A percentile compares a stretch with the other conserved stretches of the same genome.
phyloP scores from a whole-genome alignment of 1,140 invertebrate species.

The Monomorium pharaonis region DNA sequence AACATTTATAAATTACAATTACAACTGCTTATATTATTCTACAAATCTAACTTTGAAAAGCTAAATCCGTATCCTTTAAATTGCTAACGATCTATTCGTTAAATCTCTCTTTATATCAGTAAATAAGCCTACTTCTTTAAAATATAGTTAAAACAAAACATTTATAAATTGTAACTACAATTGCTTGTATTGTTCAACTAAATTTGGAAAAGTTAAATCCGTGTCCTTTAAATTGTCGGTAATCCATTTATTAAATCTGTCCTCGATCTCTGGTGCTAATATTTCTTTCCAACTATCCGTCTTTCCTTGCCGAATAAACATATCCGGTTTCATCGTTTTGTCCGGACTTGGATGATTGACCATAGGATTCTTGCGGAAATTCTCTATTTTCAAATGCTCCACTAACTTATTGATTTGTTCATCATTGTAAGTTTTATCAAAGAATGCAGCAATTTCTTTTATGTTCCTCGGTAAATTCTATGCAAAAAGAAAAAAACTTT shows the following conservation, averaged over 20 bases:
- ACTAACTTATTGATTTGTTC: conserved; percentile 86
- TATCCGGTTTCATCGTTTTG: background rate
- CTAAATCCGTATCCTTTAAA: too few relatives aligned
- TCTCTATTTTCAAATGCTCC: conserved; percentile 89
- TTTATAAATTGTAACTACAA: too few relatives aligned
- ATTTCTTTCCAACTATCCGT: conserved; percentile 87
- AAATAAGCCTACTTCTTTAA: too few relatives aligned
- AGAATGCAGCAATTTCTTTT: conserved; percentile 85
- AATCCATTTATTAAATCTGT: conserved; percentile 86
- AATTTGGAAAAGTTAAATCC: too few relatives aligned
- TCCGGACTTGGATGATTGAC: conserved; percentile 75
- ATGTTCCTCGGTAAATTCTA: conserved; percentile 87
- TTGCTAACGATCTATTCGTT: too few relatives aligned
- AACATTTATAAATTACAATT: too few relatives aligned
- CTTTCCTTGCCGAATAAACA: conserved; percentile 87
- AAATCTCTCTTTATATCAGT: too few relatives aligned
- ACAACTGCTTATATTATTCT: too few relatives aligned
- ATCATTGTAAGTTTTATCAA: conserved; percentile 85
- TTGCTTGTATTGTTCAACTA: too few relatives aligned
- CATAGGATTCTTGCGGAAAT: conserved; percentile 90
- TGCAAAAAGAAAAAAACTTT: background rate
- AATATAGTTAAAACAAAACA: too few relatives aligned
- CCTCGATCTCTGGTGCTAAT: conserved; percentile 85
- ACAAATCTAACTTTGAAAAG: too few relatives aligned
- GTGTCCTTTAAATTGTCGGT: conserved; percentile 85